Conservation (phyloP, 2,888 invertebrate genomes). For the Ceratothoa steindachneri region DNA sequence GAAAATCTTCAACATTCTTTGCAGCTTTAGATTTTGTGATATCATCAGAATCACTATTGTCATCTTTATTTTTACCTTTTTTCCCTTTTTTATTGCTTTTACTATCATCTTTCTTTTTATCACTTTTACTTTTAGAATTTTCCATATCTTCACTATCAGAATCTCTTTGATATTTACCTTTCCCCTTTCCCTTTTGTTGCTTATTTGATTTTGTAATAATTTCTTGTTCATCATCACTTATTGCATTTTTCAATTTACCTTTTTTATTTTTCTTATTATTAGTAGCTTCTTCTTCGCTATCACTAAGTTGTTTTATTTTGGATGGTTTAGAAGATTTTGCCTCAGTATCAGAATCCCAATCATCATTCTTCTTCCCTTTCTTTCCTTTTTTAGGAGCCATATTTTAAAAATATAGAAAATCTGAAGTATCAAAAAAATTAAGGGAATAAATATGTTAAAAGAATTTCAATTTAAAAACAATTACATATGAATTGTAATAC, state of each 20-base stretch:
- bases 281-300: slow-evolving; percentile 20
- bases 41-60: slow-evolving; percentile 45
- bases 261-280: slow-evolving; percentile 15
- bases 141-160: not conserved
- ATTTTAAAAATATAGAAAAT: slow-evolving; percentile 4
- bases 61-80: slow-evolving; percentile 6
- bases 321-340: slow-evolving; percentile 15
- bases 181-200: not conserved
- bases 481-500: too few relatives aligned
- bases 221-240: not conserved
- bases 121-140: not conserved
- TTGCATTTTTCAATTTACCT: slow-evolving; percentile 29
- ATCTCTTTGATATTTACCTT: not conserved
- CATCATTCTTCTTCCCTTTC: slow-evolving; percentile 49
- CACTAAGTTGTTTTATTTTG: slow-evolving; percentile 13
- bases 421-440: not conserved
- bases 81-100: not conserved
- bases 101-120: not conserved
- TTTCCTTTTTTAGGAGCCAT: slow-evolving; percentile 49
- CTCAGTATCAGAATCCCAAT: slow-evolving; percentile 40
- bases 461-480: too few relatives aligned
- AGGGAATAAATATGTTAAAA: too few relatives aligned
- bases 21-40: slow-evolving; percentile 23
- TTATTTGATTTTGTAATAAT: not conserved
- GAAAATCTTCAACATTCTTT: slow-evolving; percentile 12